Percentiles rank a stretch among this genome's conserved stretches.
These are phyloP conservation scores for Callyntrura guangdongensis DNA, from an alignment of 2,888 invertebrate species.

Conservation along the genomic window DNA sequence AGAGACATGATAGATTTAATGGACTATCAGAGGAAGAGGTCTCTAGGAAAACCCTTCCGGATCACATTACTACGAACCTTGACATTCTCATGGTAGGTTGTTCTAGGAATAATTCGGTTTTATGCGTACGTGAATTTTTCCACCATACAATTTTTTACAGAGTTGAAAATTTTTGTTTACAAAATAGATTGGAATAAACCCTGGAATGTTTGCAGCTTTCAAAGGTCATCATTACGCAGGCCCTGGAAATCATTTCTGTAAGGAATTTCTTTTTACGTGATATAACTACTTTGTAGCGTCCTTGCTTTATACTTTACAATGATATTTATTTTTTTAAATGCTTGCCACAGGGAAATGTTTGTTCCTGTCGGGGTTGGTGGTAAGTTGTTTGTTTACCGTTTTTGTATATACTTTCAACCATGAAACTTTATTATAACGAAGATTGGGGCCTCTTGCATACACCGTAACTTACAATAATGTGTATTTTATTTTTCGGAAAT, in stretches of 20 bases:
- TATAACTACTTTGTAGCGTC: no score
- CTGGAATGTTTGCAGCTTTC: constrained; percentile 98
- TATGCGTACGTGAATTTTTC: not conserved
- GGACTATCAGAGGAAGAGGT: constrained; percentile 99
- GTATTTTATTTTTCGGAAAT: not conserved
- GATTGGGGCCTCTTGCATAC: not conserved
- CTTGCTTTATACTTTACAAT: constrained; percentile 58
- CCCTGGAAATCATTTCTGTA: constrained; percentile 99
- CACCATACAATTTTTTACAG: not conserved
- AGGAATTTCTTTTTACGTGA: no score
- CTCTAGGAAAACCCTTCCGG: constrained; percentile 96
- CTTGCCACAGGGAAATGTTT: constrained; percentile 94
- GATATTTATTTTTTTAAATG: not conserved
- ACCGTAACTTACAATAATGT: not conserved
- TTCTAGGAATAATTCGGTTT: not conserved
- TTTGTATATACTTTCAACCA: no score
- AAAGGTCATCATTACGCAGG: constrained; percentile 99
- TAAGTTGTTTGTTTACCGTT: constrained; percentile 87
- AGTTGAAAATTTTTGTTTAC: constrained; percentile 23
- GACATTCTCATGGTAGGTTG: constrained; percentile 98
- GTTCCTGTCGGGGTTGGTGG: constrained; percentile 97
- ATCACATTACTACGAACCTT: constrained; percentile 96
- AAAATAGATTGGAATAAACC: constrained; percentile 98
- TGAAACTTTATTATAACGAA: not conserved
- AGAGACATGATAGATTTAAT: constrained; percentile 97